Base-by-base conservation (phyloP, 2,113 vertebrate genomes). In the Microtus montanus region DNA sequence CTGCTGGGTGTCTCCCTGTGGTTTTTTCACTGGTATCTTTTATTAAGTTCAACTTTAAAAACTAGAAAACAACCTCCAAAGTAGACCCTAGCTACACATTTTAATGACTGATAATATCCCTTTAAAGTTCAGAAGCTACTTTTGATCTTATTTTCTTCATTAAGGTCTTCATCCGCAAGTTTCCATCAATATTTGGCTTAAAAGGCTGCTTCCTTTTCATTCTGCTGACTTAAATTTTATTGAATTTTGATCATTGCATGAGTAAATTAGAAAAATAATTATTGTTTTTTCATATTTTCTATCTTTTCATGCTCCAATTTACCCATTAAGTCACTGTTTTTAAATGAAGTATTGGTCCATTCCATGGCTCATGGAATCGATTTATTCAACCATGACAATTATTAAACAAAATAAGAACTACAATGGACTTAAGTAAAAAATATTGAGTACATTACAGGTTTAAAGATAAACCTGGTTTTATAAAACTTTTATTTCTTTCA, bases 401-500 rank as follows among this genome's bases (percentile, higher is more conserved):
- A 17, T 91, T 58, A 90, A 79, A 90, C 5, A 78, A 73, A 78
- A n/a, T 83, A 83, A 75, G 0, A 87, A 84, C 66, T 33, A 28
- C 10, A 91, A 80, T 63, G 75, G 12, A 68, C 15, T 49, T 90
- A 8, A 63, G 91, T 28, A 33, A 0, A 92, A 91, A 90, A 87
- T 54, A 54, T 70, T 92, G 38, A 93, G 0, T 92, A 75, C 38
- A 84, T 52, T 10, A 68, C n/a, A 73, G 73, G 82, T 75, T 79
- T 90, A 93, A 93, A 77, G 28, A 28, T 83, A 68, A 85, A 47
- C 47, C 19, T 24, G 11, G 41, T 35, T 22, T 68, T 86, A 85
- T 49, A 78, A 74, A 94, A 89, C 15, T 7, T 89, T 79, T n/a
- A 93, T 88, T 91, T 89, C 58, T n/a, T 44, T 52, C 70, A 93